Base-by-base conservation (phyloP, 2,113 vertebrate genomes). In the Macrotus californicus region DNA sequence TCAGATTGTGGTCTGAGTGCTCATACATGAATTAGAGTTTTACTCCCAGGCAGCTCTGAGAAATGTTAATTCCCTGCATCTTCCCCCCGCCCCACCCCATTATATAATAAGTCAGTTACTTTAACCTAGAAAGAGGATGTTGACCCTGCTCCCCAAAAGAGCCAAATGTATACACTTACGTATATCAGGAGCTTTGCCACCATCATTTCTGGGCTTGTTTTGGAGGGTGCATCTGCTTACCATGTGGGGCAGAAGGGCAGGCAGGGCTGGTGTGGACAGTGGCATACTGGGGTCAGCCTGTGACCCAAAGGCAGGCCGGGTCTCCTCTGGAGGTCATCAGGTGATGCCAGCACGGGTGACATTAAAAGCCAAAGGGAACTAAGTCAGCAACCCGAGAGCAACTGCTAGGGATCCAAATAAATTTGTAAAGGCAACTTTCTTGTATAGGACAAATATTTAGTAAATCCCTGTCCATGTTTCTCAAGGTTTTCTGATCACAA, bases 11-110 rank as follows among this genome's bases (percentile, higher is more conserved):
- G 16, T 76, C 56, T 88, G 88, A 95, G 73, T 79, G 36, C 8
- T 92, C 90, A 36, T 95, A 54, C 41, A 41, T 72, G 75, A 94
- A 80, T 91, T 89, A 81, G 64, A 93, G 66, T 95, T 94, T 96
- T 90, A 75, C 59, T 95, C 84, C 29, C 26, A 82, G 67, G 76
- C 85, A 77, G 15, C 29, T 34, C 36, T 41, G 91, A 94, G 88
- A 84, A 86, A 81, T 95, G 85, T 92, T 96, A 36, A 95, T 96
- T 96, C 94, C 41, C 81, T 83, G n/a, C 41, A n/a, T 79, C 59
- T 79, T 41, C 10, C 21, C 29, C 69, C 69, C n/a, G n/a, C n/a
- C n/a, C n/a, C n/a, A n/a, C n/a, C n/a, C 14, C 36, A 36, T 93
- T 96, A 82, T 39, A 46, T 81, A 95, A 96, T 85, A 87, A 92